These are phyloP conservation scores for Schlechtendalia chinensis DNA, from an alignment of 1,140 invertebrate species.

Conservation along the genomic window DNA sequence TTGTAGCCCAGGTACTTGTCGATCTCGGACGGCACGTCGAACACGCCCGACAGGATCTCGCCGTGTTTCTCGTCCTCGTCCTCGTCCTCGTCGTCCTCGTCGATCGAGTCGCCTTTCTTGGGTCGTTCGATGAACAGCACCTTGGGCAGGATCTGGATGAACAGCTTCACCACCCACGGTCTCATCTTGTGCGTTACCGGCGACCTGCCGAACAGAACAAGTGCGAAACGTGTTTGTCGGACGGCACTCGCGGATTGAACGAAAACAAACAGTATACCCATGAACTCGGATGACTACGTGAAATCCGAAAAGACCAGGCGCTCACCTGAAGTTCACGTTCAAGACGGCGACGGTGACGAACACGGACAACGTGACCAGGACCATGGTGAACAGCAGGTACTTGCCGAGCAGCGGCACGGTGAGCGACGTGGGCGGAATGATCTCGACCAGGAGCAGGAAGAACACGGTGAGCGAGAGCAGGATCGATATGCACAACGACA, in stretches of 20 bases:
- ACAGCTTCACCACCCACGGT: conserved; percentile 83
- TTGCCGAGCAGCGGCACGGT: conserved; percentile 96
- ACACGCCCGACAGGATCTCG: conserved; percentile 67
- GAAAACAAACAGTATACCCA: too few relatives aligned
- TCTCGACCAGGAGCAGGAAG: conserved; percentile 95
- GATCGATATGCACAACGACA: conserved; percentile 97
- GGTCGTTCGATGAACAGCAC: conserved; percentile 81
- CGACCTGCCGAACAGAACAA: conserved; percentile 58
- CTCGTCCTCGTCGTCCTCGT: conserved; percentile 59
- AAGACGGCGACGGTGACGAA: conserved; percentile 96
- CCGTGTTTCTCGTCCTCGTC: conserved; percentile 59
- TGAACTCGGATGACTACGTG: too few relatives aligned
- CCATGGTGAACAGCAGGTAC: conserved; percentile 99
- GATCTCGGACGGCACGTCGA: conserved; percentile 68
- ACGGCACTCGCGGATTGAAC: too few relatives aligned
- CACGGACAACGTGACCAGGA: conserved; percentile 95
- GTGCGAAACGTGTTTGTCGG: too few relatives aligned
- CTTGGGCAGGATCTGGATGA: conserved; percentile 85
- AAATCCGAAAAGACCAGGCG: too few relatives aligned
- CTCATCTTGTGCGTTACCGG: conserved; percentile 95
- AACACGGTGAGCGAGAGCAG: conserved; percentile 97
- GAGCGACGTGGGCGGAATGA: conserved; percentile 98
- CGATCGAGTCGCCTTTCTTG: conserved; percentile 68
- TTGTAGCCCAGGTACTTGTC: conserved; percentile 67
- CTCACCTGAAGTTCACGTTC: conserved; percentile 93